phyloP scores from a whole-genome alignment of 2,113 vertebrate genomes.

The Glaucomys volans region DNA sequence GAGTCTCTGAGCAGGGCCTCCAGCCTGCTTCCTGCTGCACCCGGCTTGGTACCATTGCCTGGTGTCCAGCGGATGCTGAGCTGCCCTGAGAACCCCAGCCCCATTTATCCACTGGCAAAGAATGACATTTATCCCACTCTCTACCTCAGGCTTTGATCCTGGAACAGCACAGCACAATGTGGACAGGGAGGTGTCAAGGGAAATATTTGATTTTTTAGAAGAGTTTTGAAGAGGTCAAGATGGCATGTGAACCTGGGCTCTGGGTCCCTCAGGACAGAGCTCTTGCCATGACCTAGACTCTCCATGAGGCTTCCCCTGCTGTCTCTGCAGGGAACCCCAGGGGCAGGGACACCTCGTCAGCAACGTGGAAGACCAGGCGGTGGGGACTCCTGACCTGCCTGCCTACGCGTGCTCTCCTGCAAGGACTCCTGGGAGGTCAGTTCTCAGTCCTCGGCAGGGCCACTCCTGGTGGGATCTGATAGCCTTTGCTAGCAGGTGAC shows the following conservation, averaged over 20 bases:
- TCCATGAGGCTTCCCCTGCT: accelerated
- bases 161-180: neutral
- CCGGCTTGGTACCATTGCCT: neutral
- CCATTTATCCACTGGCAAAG: accelerated
- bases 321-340: neutral
- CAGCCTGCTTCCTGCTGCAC: neutral
- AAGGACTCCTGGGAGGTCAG: neutral
- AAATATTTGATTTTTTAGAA: neutral
- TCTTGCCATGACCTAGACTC: no score
- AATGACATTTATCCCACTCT: accelerated
- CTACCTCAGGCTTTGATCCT: no score
- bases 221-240: neutral
- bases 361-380: no score
- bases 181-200: neutral
- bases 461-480: no score
- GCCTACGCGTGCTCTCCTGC: accelerated
- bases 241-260: neutral
- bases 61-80: accelerated
- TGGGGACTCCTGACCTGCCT: accelerated
- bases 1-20: accelerated
- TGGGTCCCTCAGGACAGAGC: neutral
- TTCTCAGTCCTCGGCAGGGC: neutral
- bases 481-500: neutral
- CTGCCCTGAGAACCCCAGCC: neutral
- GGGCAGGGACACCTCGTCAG: neutral